These are phyloP conservation scores for Neosilurus mollespiculum DNA, from an alignment of 2,797 vertebrate genomes.

Conservation along the genomic window DNA sequence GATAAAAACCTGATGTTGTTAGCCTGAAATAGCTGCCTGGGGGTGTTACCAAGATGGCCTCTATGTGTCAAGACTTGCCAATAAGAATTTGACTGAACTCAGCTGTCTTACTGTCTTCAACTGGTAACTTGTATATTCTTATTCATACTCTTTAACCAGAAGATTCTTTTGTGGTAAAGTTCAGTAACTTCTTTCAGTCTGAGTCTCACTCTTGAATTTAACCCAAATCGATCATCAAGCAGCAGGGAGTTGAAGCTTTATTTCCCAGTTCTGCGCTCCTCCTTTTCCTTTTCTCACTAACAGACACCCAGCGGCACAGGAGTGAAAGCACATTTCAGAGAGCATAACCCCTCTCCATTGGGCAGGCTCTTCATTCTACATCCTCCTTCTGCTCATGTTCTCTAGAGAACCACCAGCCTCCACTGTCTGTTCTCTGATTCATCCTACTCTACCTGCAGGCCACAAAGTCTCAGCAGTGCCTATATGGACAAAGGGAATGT, in stretches of 20 bases:
- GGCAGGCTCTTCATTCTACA: constrained; percentile 1
- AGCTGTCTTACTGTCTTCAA: neutral
- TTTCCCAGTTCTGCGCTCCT: constrained; percentile 8
- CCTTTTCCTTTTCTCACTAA: neutral
- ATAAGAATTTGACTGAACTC: neutral
- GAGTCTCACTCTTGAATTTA: neutral
- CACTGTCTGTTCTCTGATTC: neutral
- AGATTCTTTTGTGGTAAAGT: neutral
- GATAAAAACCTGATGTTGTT: too few relatives aligned
- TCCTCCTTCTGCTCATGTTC: neutral
- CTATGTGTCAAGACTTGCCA: too few relatives aligned
- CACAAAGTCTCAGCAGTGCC: neutral
- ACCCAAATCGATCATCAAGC: constrained; percentile 8
- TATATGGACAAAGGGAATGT: neutral
- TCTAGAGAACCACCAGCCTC: neutral
- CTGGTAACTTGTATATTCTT: neutral
- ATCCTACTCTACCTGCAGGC: constrained; percentile 8
- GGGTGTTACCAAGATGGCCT: too few relatives aligned
- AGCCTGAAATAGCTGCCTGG: too few relatives aligned
- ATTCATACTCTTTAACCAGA: neutral
- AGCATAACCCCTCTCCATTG: neutral
- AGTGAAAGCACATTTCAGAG: constrained; percentile 1
- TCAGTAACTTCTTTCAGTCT: neutral
- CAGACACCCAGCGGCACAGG: neutral
- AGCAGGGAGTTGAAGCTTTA: neutral